phyloP scores from a whole-genome alignment of 1,140 invertebrate species.

The Ceratina japonica region DNA sequence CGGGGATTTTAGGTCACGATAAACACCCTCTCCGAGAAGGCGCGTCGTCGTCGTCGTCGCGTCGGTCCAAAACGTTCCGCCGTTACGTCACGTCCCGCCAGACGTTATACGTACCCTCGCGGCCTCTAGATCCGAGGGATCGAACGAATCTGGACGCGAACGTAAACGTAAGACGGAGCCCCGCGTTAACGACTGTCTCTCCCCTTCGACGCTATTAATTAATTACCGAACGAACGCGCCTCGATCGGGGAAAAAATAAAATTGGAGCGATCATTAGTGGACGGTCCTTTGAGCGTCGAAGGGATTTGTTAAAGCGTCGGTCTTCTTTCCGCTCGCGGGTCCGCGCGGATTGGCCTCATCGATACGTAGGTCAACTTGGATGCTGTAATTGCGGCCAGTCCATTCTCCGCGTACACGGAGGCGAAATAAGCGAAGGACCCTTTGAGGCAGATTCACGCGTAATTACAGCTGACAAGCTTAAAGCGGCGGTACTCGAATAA shows the following conservation, averaged over 20 bases:
- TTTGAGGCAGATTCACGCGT: slow-evolving; percentile 48
- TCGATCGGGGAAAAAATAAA: background rate
- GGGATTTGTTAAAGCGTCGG: slow-evolving; percentile 25
- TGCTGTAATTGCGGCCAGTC: slow-evolving; percentile 38
- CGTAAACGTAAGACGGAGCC: too few species aligned
- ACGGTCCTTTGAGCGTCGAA: background rate
- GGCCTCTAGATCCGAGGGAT: too few species aligned
- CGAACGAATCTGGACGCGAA: too few species aligned
- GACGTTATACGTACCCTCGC: too few species aligned
- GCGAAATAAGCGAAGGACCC: slow-evolving; percentile 40
- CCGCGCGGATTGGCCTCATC: slow-evolving; percentile 35
- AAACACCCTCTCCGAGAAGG: background rate
- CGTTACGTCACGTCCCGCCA: too few species aligned
- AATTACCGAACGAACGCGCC: background rate
- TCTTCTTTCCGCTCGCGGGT: background rate
- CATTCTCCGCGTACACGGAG: slow-evolving; percentile 23
- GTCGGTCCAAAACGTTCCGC: too few species aligned
- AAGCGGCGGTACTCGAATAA: slow-evolving; percentile 57
- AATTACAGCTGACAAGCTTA: slow-evolving; percentile 52
- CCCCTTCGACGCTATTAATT: background rate
- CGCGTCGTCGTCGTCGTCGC: too few species aligned
- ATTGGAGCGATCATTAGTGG: slow-evolving; percentile 4
- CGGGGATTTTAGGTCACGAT: slow-evolving; percentile 33
- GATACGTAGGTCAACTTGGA: slow-evolving; percentile 45
- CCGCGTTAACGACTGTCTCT: too few species aligned